Conservation (phyloP, 2,888 invertebrate species). For the Perizoma affinitatum region DNA sequence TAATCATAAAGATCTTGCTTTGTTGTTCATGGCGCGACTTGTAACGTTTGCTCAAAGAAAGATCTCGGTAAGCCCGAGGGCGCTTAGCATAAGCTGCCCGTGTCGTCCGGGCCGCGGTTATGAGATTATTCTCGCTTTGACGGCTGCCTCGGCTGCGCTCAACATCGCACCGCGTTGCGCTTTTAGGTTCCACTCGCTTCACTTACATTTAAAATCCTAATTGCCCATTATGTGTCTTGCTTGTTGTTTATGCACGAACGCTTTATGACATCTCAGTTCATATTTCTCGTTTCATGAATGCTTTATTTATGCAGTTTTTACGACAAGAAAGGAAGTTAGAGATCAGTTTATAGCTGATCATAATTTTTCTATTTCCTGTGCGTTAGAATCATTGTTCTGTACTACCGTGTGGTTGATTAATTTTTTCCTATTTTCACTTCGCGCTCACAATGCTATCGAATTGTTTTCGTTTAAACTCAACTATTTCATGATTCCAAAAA, state of each 20-base stretch:
- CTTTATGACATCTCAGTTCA: constrained; percentile 37
- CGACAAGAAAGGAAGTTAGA: constrained; percentile 2
- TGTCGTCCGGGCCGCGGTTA: constrained; percentile 72
- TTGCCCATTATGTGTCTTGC: constrained; percentile 62
- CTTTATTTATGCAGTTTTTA: constrained; percentile 4
- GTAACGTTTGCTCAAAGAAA: constrained; percentile 67
- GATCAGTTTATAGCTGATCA: constrained; percentile 13
- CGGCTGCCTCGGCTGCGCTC: constrained; percentile 59
- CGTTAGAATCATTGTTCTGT: constrained; percentile 6
- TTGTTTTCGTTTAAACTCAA: not conserved
- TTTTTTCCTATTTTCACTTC: constrained; percentile 21
- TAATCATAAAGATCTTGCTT: constrained; percentile 50
- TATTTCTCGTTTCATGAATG: constrained; percentile 11
- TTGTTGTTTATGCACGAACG: constrained; percentile 47
- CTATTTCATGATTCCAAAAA: not conserved
- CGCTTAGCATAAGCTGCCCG: constrained; percentile 68
- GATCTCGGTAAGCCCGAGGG: constrained; percentile 68
- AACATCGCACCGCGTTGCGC: constrained; percentile 62
- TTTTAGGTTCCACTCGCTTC: constrained; percentile 58
- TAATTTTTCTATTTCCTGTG: constrained; percentile 17
- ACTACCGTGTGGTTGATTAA: constrained; percentile 14
- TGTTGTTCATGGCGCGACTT: constrained; percentile 46
- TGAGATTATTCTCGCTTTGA: constrained; percentile 81
- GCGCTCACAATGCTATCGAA: not conserved
- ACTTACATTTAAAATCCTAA: constrained; percentile 69